Evolutionary conservation across 2,113 vertebrate species (phyloP).

Genomic region (Elgaria multicarinata): DNA sequence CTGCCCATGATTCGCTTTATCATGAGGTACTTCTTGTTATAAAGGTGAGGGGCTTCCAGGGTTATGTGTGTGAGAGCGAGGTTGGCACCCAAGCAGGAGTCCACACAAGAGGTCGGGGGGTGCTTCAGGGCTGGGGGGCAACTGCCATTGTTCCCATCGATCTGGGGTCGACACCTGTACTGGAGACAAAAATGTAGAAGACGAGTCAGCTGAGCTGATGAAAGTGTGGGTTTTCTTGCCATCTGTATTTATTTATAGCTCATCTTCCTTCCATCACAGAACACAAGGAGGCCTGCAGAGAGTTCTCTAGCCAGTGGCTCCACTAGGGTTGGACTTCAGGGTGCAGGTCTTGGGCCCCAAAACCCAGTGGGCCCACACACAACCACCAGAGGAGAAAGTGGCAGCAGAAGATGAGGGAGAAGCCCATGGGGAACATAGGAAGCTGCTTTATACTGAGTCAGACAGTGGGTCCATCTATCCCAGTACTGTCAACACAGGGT

Average conservation of each 20-base stretch:
- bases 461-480: no score
- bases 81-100: conserved; percentile 42
- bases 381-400: no score
- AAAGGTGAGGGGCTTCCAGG: conserved; percentile 17
- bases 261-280: neutral
- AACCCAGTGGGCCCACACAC: neutral
- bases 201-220: conserved; percentile 14
- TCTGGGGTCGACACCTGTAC: conserved; percentile 10
- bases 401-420: no score
- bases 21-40: conserved; percentile 39
- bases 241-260: neutral
- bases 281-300: neutral
- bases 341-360: neutral
- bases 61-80: conserved; percentile 14
- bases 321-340: neutral
- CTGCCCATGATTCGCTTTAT: conserved; percentile 72
- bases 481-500: no score
- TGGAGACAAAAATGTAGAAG: conserved; percentile 26
- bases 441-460: no score
- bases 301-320: neutral
- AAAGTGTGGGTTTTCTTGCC: fast-evolving
- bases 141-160: neutral
- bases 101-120: conserved; percentile 30
- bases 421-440: no score
- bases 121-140: conserved; percentile 9